phyloP scores from a whole-genome alignment of 2,888 invertebrate genomes.

The Diachrysia chrysitis region DNA sequence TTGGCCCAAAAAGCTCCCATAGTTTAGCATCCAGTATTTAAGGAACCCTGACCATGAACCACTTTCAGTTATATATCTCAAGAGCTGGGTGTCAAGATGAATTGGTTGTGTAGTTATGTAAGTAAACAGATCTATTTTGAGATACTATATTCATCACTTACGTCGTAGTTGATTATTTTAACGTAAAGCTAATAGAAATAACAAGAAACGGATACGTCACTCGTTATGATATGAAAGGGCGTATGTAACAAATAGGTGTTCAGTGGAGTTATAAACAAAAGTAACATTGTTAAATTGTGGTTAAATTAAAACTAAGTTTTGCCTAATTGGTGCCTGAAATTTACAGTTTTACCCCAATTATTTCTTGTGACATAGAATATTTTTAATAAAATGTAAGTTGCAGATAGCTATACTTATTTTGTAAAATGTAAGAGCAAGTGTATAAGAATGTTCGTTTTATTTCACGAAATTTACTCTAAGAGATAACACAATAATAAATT shows the following conservation, averaged over 20 bases:
- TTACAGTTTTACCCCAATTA: neutral
- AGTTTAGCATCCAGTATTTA: constrained; percentile 40
- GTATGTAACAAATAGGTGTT: neutral
- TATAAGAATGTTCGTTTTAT: no score
- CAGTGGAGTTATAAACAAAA: neutral
- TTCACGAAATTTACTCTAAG: no score
- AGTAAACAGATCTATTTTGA: constrained; percentile 62
- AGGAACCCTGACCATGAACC: constrained; percentile 41
- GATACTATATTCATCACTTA: constrained; percentile 54
- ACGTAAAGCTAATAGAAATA: constrained; percentile 18
- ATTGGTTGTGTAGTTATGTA: constrained; percentile 45
- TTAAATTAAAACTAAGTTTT: neutral
- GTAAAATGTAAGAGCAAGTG: no score
- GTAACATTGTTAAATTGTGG: neutral
- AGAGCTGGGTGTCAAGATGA: constrained; percentile 51
- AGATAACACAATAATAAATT: no score
- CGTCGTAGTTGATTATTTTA: constrained; percentile 37
- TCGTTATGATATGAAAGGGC: neutral
- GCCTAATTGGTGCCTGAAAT: neutral
- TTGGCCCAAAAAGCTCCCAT: constrained; percentile 61
- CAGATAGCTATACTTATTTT: no score
- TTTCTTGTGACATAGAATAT: no score
- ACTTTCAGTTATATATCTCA: constrained; percentile 26
- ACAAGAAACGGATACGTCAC: neutral
- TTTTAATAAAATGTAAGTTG: no score